phyloP scores from a whole-genome alignment of 2,888 invertebrate species.

The Seladonia tumulorum region DNA sequence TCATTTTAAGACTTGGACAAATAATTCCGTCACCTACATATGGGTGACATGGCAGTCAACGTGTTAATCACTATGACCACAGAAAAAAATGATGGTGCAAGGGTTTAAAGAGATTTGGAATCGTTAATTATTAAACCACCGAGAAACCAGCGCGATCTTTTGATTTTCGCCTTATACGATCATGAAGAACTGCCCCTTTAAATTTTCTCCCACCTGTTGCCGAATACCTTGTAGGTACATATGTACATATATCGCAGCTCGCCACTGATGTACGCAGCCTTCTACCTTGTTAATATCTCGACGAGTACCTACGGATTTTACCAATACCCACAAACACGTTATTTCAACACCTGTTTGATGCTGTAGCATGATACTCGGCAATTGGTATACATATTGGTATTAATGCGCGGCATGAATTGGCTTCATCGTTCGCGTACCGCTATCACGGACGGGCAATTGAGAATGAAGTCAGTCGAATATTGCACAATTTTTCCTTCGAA shows the following conservation, averaged over 20 bases:
- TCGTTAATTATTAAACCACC: background rate
- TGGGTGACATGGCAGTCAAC: no score
- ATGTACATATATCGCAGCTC: background rate
- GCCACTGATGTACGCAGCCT: background rate
- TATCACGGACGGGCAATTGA: background rate
- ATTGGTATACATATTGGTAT: background rate
- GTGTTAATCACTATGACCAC: no score
- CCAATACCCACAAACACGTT: background rate
- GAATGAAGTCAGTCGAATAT: background rate
- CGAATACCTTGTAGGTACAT: background rate
- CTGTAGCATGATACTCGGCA: background rate
- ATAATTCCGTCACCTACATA: no score
- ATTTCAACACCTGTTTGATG: background rate
- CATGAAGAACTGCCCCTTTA: background rate
- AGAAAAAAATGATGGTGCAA: no score
- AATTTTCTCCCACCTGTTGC: slow-evolving; percentile 4
- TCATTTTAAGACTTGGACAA: no score
- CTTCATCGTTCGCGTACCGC: background rate
- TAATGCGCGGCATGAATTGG: background rate
- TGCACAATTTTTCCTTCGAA: background rate
- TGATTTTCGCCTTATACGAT: background rate
- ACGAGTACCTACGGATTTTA: background rate
- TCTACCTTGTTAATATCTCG: background rate
- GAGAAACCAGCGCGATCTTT: background rate
- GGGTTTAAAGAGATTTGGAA: background rate